These are phyloP conservation scores for Cettia cetti DNA, from an alignment of 2,113 vertebrate species.

Conservation along the genomic window DNA sequence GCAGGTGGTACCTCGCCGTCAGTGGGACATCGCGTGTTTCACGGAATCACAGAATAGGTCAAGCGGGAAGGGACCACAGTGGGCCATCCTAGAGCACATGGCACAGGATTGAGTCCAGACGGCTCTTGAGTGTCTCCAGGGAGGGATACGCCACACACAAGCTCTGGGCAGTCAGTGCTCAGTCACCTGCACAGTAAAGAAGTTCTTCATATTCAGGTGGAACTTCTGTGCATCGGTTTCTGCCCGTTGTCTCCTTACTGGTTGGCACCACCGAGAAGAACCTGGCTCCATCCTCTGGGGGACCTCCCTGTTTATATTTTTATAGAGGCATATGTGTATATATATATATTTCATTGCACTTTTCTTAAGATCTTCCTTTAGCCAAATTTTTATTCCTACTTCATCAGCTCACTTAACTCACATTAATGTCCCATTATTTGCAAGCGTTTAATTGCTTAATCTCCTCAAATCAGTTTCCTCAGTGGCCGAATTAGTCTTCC, in stretches of 20 bases:
- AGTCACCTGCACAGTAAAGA: neutral
- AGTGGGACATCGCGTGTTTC: accelerated
- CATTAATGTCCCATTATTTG: accelerated
- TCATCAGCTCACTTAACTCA: accelerated
- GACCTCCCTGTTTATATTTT: neutral
- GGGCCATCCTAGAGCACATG: neutral
- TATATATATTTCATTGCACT: accelerated
- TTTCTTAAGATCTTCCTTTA: accelerated
- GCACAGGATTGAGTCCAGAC: neutral
- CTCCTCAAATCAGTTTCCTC: neutral
- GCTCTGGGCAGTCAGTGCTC: neutral
- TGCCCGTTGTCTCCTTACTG: neutral
- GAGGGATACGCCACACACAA: neutral
- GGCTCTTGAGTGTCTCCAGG: neutral
- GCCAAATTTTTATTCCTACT: accelerated
- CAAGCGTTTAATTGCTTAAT: neutral
- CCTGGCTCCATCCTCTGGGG: neutral
- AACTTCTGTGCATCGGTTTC: neutral
- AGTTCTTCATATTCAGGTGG: neutral
- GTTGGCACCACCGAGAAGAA: neutral
- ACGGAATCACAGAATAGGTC: neutral
- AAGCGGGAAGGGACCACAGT: neutral
- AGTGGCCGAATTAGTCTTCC: neutral
- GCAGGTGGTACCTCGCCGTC: accelerated
- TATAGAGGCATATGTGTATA: too few species aligned